These are phyloP conservation scores for Aramus guarauna DNA, from an alignment of 2,113 vertebrate genomes.

Conservation along the genomic window DNA sequence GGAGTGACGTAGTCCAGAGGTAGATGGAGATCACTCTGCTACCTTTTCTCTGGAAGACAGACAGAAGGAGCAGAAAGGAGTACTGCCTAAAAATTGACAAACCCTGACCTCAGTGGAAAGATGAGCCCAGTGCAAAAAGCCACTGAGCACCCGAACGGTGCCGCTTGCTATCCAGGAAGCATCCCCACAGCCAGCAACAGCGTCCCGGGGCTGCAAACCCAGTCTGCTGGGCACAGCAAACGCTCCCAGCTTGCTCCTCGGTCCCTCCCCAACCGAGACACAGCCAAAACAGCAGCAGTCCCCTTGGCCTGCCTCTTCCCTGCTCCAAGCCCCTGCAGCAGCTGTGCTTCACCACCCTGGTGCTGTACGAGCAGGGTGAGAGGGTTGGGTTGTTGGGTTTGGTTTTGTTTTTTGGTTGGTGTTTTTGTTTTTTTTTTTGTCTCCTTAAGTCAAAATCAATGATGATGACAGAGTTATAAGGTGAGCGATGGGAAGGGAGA, in stretches of 20 bases:
- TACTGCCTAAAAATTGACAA: not conserved
- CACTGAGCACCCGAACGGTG: accelerated
- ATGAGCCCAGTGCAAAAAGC: not conserved
- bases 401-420: too few species aligned
- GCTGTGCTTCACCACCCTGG: not conserved
- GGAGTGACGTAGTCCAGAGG: not conserved
- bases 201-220: not conserved
- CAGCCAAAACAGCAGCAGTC: not conserved
- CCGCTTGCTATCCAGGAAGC: not conserved
- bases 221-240: not conserved
- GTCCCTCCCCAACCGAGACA: not conserved
- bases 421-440: not conserved
- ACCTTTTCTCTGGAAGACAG: not conserved
- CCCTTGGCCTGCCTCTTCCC: not conserved
- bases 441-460: slow-evolving; percentile 70
- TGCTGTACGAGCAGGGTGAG: not conserved
- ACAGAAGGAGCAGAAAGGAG: not conserved
- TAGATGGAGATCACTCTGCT: not conserved
- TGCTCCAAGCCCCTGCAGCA: not conserved
- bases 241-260: accelerated
- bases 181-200: not conserved
- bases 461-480: slow-evolving; percentile 66
- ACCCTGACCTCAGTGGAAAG: not conserved
- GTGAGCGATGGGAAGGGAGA: slow-evolving; percentile 55
- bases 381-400: not conserved